Evolutionary conservation across 2,113 vertebrate species (phyloP).

Genomic region (Jaculus jaculus): DNA sequence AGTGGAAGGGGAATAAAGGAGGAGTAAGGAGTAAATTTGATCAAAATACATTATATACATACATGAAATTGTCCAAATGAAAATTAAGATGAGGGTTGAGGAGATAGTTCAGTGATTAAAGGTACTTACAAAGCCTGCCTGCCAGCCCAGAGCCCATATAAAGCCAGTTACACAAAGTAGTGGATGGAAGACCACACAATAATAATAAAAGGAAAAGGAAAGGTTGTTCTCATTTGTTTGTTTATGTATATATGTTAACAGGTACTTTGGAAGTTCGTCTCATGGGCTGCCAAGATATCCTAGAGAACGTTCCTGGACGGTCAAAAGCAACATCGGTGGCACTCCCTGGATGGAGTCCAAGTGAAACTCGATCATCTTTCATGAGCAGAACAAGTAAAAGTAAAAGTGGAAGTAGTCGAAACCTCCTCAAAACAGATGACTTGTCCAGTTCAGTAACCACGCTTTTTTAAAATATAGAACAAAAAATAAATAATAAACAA

Average conservation of each 20-base stretch:
- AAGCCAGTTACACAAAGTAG: no score
- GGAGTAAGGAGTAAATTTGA: no score
- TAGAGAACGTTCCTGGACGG: conserved; percentile 97
- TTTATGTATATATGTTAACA: conserved; percentile 73
- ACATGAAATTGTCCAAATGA: no score
- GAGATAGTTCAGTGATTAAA: no score
- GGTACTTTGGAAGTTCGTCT: conserved; percentile 98
- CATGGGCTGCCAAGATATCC: conserved; percentile 99
- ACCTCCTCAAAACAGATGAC: conserved; percentile 96
- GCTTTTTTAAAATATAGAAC: conserved; percentile 60
- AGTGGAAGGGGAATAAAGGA: no score
- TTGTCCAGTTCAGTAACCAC: conserved; percentile 94
- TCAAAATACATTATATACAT: no score
- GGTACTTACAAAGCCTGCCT: no score
- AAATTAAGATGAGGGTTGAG: no score
- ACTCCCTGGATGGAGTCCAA: conserved; percentile 97
- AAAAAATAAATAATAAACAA: no score
- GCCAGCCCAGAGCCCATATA: no score
- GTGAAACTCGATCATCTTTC: conserved; percentile 96
- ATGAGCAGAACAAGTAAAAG: conserved; percentile 96
- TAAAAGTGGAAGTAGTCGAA: conserved; percentile 93
- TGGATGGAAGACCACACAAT: no score
- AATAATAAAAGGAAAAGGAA: background rate
- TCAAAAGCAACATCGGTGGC: conserved; percentile 94
- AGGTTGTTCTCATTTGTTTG: conserved; percentile 28